Evolutionary conservation across 2,113 vertebrate genomes (phyloP).

Genomic region (Callipepla californica): DNA sequence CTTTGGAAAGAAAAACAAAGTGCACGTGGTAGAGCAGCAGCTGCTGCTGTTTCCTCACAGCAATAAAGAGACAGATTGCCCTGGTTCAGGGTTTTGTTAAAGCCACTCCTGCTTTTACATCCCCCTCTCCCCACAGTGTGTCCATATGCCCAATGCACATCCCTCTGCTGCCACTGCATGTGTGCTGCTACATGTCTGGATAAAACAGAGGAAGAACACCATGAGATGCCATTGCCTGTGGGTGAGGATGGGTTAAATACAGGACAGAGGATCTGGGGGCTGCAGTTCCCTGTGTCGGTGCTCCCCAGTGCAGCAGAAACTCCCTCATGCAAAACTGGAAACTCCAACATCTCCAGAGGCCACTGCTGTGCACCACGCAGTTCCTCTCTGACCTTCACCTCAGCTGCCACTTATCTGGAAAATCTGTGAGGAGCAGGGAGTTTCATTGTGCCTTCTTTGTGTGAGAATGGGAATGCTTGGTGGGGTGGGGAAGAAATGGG

Average conservation of each 20-base stretch:
- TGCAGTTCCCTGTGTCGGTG: neutral
- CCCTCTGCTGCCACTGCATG: neutral
- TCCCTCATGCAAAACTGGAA: neutral
- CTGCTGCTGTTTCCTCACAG: slow-evolving; percentile 14
- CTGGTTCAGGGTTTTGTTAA: neutral
- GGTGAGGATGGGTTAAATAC: neutral
- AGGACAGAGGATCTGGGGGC: neutral
- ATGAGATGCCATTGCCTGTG: neutral
- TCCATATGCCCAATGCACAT: rapidly evolving
- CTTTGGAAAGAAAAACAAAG: slow-evolving; percentile 27
- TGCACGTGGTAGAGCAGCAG: slow-evolving; percentile 35
- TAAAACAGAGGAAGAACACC: neutral
- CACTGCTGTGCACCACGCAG: neutral
- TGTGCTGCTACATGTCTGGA: neutral
- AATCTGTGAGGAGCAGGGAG: rapidly evolving
- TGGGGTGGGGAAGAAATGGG: rapidly evolving
- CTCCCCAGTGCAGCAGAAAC: neutral
- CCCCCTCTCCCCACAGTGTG: rapidly evolving
- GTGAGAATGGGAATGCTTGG: neutral
- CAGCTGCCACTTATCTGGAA: neutral
- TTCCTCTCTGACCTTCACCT: neutral
- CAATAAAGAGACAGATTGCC: neutral
- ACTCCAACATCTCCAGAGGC: neutral
- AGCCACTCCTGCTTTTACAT: neutral
- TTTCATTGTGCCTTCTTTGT: neutral